These are phyloP conservation scores for Oligia strigilis DNA, from an alignment of 2,888 invertebrate genomes.

Conservation along the genomic window DNA sequence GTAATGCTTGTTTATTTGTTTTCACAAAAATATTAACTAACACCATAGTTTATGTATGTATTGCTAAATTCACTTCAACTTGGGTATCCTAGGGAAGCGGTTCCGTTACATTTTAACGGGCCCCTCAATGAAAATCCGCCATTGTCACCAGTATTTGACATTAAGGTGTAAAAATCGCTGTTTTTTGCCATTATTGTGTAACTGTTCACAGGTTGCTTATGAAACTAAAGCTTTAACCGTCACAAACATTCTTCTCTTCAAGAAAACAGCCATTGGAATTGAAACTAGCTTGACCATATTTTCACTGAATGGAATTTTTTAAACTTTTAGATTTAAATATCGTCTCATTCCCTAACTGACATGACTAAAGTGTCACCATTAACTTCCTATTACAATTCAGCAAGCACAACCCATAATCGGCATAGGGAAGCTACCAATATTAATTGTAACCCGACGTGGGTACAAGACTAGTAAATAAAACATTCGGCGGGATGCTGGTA, in stretches of 20 bases:
- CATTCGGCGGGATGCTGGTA: slow-evolving; percentile 41
- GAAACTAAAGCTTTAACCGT: not conserved
- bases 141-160: not conserved
- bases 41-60: not conserved
- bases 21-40: not conserved
- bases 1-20: slow-evolving; percentile 9
- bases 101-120: not conserved
- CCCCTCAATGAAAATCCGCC: not conserved
- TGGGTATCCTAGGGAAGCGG: not conserved
- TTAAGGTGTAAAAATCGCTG: not conserved
- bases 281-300: not conserved
- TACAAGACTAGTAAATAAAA: slow-evolving; percentile 57
- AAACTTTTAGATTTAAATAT: slow-evolving; percentile 1
- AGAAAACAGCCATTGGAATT: not conserved
- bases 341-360: slow-evolving; percentile 5
- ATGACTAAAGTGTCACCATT: slow-evolving; percentile 11
- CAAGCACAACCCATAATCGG: slow-evolving; percentile 34
- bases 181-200: not conserved
- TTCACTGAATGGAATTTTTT: not conserved
- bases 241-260: not conserved
- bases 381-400: slow-evolving; percentile 46
- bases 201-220: not conserved
- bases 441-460: slow-evolving; percentile 48
- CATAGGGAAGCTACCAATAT: slow-evolving; percentile 58
- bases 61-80: not conserved